These are phyloP conservation scores for Ormia ochracea DNA, from an alignment of 2,888 invertebrate genomes.

Conservation along the genomic window DNA sequence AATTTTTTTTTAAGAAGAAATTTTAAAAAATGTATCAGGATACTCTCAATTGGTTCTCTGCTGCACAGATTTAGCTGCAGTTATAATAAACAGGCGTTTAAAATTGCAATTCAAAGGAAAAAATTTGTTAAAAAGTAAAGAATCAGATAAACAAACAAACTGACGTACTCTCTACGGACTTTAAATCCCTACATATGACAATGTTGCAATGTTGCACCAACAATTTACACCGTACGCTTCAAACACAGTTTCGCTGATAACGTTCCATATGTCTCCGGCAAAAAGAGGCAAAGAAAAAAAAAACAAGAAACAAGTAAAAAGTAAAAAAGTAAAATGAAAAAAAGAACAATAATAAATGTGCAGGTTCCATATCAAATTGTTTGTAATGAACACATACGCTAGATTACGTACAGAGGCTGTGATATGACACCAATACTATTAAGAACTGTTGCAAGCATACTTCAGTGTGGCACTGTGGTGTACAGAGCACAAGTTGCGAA, in stretches of 20 bases:
- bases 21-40: no score
- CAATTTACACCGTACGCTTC: conserved; percentile 13
- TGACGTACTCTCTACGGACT: not conserved
- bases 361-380: conserved; percentile 62
- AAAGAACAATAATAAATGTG: conserved; percentile 50
- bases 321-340: not conserved
- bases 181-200: not conserved
- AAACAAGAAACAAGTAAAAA: no score
- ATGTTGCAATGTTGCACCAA: conserved; percentile 28
- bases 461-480: conserved; percentile 12
- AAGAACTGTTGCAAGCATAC: not conserved
- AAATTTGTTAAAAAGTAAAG: not conserved
- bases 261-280: conserved; percentile 4
- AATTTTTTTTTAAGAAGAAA: no score
- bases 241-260: conserved; percentile 35
- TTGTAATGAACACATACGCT: conserved; percentile 44
- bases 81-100: conserved; percentile 40
- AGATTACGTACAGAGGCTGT: conserved; percentile 8
- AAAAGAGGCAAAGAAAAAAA: not conserved
- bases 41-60: no score
- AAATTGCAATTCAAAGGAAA: conserved; percentile 14
- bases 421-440: conserved; percentile 21
- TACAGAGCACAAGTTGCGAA: not conserved
- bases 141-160: not conserved
- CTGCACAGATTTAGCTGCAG: not conserved